These are phyloP conservation scores for Salvelinus sp. DNA, from an alignment of 2,113 vertebrate genomes.

Conservation along the genomic window DNA sequence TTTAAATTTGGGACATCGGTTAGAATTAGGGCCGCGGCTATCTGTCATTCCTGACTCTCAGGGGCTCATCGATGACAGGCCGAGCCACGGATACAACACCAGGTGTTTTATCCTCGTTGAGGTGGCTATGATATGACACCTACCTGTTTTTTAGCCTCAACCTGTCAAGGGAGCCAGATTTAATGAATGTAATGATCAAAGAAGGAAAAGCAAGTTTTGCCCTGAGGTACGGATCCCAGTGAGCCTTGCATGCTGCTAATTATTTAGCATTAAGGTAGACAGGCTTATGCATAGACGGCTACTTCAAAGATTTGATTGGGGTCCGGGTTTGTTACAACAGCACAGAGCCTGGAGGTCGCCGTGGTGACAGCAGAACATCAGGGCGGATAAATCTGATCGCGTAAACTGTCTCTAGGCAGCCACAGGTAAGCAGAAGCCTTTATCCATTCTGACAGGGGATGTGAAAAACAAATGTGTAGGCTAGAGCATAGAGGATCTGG, in stretches of 20 bases:
- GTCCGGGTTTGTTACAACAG: slow-evolving; percentile 71
- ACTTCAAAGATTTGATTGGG: slow-evolving; percentile 82
- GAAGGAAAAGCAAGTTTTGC: slow-evolving; percentile 72
- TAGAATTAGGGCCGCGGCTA: slow-evolving; percentile 62
- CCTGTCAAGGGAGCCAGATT: slow-evolving; percentile 78
- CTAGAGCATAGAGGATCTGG: slow-evolving; percentile 28
- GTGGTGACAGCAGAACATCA: slow-evolving; percentile 81
- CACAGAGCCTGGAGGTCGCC: slow-evolving; percentile 62
- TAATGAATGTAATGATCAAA: slow-evolving; percentile 83
- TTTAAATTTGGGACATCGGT: slow-evolving; percentile 54
- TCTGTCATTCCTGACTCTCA: slow-evolving; percentile 40
- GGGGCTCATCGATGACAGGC: slow-evolving; percentile 64
- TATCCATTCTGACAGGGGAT: slow-evolving; percentile 72
- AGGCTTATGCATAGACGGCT: slow-evolving; percentile 74
- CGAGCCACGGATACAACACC: slow-evolving; percentile 63
- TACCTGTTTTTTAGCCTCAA: slow-evolving; percentile 74
- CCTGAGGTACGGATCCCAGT: slow-evolving; percentile 73
- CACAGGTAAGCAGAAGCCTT: slow-evolving; percentile 75
- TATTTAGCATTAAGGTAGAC: slow-evolving; percentile 84
- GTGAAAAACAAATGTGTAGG: slow-evolving; percentile 57
- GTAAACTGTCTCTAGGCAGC: slow-evolving; percentile 63
- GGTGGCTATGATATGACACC: slow-evolving; percentile 72
- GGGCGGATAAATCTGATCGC: slow-evolving; percentile 70
- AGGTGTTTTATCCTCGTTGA: slow-evolving; percentile 68
- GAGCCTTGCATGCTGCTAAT: slow-evolving; percentile 70